These are phyloP conservation scores for Punctoribates punctum DNA, from an alignment of 2,888 invertebrate genomes.

Conservation along the genomic window DNA sequence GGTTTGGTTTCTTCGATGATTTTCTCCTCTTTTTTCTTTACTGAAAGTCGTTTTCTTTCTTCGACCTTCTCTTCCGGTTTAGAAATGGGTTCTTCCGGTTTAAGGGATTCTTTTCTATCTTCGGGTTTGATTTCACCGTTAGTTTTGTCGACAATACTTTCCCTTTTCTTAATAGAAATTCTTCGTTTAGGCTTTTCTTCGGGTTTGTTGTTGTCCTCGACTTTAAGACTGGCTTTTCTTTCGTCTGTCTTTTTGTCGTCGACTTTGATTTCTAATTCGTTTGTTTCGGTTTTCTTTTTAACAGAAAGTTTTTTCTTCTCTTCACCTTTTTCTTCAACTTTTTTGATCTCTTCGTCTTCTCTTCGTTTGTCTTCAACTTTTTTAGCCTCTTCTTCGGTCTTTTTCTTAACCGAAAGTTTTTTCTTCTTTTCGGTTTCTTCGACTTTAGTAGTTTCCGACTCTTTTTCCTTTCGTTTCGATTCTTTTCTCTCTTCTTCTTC, in stretches of 20 bases:
- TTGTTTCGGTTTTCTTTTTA: conserved; percentile 40
- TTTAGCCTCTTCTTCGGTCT: conserved; percentile 54
- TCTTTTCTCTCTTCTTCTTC: conserved; percentile 57
- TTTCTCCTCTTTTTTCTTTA: conserved; percentile 19
- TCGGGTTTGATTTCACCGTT: conserved; percentile 3
- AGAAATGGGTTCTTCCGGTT: neutral
- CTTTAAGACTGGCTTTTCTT: conserved; percentile 35
- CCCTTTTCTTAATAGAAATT: conserved; percentile 38
- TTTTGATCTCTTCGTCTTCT: conserved; percentile 46
- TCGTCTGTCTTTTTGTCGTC: conserved; percentile 53
- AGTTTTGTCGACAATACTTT: conserved; percentile 1
- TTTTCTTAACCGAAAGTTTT: conserved; percentile 44
- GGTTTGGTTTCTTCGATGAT: neutral
- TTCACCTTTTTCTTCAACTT: conserved; percentile 42
- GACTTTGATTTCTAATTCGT: conserved; percentile 32
- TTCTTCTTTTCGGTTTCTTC: conserved; percentile 43
- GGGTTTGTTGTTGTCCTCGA: conserved; percentile 35
- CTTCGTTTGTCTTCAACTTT: conserved; percentile 48
- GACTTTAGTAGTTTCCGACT: conserved; percentile 52
- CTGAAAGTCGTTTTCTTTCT: conserved; percentile 44
- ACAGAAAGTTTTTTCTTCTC: conserved; percentile 44
- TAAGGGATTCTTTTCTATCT: neutral
- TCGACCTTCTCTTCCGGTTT: conserved; percentile 30
- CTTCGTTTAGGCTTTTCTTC: conserved; percentile 25
- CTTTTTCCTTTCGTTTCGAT: conserved; percentile 51